Evolutionary conservation across 2,888 invertebrate genomes (phyloP).

Genomic region (Polydrusus pterygomalis): DNA sequence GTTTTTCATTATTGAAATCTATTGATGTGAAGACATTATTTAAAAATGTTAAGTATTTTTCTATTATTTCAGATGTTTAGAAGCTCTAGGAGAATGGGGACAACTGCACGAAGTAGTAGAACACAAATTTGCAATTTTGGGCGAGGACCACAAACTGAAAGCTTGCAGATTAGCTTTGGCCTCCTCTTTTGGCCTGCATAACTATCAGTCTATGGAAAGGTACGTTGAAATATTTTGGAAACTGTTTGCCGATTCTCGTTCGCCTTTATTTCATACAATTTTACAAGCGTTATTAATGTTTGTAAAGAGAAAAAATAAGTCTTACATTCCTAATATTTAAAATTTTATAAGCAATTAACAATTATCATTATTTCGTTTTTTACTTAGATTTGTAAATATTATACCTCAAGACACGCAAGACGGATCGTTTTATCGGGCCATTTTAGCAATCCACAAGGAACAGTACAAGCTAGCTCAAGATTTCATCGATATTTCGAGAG

Average conservation of each 20-base stretch:
- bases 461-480: constrained; percentile 77
- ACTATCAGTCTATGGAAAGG: constrained; percentile 95
- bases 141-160: constrained; percentile 75
- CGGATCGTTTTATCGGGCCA: constrained; percentile 96
- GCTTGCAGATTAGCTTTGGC: constrained; percentile 95
- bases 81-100: constrained; percentile 98
- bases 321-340: too few species aligned
- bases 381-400: constrained; percentile 79
- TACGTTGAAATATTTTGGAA: constrained; percentile 1
- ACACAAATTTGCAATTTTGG: constrained; percentile 81
- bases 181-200: constrained; percentile 95
- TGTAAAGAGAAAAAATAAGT: too few species aligned
- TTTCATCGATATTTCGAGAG: constrained; percentile 93
- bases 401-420: constrained; percentile 96
- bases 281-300: too few species aligned
- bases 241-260: too few species aligned
- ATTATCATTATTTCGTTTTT: neutral
- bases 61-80: constrained; percentile 78
- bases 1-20: too few species aligned
- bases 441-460: constrained; percentile 89
- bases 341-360: too few species aligned
- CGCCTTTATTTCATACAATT: too few species aligned
- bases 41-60: neutral
- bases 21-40: neutral
- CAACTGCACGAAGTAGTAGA: constrained; percentile 88